Evolutionary conservation across 23 tunicate species (phyloP).

Genomic region (Trididemnum clinides): DNA sequence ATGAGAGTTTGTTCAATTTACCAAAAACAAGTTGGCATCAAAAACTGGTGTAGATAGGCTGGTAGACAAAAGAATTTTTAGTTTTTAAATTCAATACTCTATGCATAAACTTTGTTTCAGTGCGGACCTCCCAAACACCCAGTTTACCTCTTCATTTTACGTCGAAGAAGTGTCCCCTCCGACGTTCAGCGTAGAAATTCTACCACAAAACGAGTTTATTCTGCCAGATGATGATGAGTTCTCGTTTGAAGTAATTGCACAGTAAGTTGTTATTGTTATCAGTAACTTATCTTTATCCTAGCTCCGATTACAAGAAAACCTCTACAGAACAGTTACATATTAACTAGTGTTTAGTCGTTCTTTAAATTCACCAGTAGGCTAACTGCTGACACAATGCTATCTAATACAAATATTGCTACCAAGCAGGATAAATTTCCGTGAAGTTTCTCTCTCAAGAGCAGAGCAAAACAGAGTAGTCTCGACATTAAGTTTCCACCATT

Average conservation of each 20-base stretch:
- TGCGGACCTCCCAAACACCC: constrained; percentile 9
- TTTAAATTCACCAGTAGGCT: no score
- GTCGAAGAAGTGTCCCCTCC: constrained; percentile 61
- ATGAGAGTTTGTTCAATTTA: background rate
- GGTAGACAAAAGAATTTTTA: background rate
- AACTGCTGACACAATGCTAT: no score
- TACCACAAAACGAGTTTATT: constrained; percentile 39
- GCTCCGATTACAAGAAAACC: no score
- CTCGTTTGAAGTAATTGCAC: constrained; percentile 32
- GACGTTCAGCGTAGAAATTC: constrained; percentile 45
- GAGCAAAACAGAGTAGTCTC: no score
- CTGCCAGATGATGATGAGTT: constrained; percentile 53
- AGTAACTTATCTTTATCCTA: no score
- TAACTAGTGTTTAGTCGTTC: no score
- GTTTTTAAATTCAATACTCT: background rate
- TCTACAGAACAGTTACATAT: no score
- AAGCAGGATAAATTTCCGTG: no score
- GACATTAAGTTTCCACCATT: no score
- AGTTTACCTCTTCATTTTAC: constrained; percentile 46
- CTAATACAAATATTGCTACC: no score
- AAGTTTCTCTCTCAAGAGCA: no score
- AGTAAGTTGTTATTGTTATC: constrained; percentile 44
- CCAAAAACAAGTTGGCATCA: background rate
- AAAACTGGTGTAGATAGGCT: background rate
- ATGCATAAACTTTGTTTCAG: constrained; percentile 7